Conservation (phyloP, 2,113 vertebrate genomes). For the Phocoena phocoena region DNA sequence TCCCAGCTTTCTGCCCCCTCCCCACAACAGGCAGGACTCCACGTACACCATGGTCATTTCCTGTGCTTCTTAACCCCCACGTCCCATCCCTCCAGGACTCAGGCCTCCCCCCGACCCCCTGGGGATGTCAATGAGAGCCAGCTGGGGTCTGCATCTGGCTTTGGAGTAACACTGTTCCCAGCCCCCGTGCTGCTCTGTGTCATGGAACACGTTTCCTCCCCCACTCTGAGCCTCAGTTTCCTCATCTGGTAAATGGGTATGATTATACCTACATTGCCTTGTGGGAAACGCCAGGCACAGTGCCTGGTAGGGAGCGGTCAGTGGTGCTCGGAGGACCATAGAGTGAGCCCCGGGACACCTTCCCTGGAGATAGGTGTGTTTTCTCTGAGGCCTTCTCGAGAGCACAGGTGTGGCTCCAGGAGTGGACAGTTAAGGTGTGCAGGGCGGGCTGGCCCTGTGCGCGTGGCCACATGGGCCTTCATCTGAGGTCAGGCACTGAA, state of each 20-base stretch:
- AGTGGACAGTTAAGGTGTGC: background rate
- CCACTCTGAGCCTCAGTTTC: background rate
- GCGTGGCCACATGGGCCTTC: background rate
- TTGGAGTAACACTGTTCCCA: background rate
- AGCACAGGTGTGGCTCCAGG: background rate
- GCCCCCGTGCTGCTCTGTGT: background rate
- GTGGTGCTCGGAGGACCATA: background rate
- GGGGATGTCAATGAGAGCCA: background rate
- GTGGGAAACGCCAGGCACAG: accelerated
- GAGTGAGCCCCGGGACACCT: background rate
- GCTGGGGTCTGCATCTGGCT: background rate
- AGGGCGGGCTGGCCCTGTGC: background rate
- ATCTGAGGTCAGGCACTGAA: background rate
- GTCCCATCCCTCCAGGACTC: background rate
- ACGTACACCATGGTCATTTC: accelerated
- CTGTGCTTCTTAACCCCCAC: background rate
- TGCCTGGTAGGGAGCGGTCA: background rate
- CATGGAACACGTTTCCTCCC: background rate
- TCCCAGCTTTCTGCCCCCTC: background rate
- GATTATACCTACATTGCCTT: background rate
- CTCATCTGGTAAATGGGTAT: background rate
- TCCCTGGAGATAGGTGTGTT: background rate
- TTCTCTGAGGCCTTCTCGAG: background rate
- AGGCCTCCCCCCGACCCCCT: accelerated
- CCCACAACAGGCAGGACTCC: background rate